Evolutionary conservation across 2,888 invertebrate species (phyloP).

Genomic region (Athetis lepigone): DNA sequence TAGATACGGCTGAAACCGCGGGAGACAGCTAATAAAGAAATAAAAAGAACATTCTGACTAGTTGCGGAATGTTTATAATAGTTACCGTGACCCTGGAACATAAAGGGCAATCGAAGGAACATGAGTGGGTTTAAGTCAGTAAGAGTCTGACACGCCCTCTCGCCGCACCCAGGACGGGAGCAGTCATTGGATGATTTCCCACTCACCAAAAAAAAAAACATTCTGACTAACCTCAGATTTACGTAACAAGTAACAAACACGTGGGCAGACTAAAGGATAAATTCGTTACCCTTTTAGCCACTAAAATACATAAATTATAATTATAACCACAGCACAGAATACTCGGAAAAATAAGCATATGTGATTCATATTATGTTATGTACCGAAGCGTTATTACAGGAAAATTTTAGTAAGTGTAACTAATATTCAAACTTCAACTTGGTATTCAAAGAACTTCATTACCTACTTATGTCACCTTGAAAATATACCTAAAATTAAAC

Average conservation of each 20-base stretch:
- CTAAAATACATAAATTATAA: conserved; percentile 20
- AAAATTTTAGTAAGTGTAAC: background rate
- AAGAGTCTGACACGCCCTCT: too few species aligned
- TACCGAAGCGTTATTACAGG: background rate
- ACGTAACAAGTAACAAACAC: background rate
- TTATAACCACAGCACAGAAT: conserved; percentile 8
- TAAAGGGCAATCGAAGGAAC: too few species aligned
- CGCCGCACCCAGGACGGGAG: too few species aligned
- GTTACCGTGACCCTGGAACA: too few species aligned
- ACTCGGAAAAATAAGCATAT: conserved; percentile 2
- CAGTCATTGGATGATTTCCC: too few species aligned
- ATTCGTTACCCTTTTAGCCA: background rate
- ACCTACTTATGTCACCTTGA: background rate
- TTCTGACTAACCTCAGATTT: background rate
- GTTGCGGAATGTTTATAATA: too few species aligned
- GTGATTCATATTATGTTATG: conserved; percentile 13
- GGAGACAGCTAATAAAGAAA: too few species aligned
- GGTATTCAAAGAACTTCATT: background rate
- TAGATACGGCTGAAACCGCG: too few species aligned
- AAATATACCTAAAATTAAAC: conserved; percentile 29
- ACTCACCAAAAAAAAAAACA: too few species aligned
- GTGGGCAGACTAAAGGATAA: conserved; percentile 6
- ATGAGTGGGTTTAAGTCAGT: too few species aligned
- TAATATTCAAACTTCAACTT: background rate
- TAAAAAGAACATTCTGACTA: too few species aligned